These are phyloP conservation scores for Coracias cyanogaster DNA, from an alignment of 2,797 vertebrate species.

Conservation along the genomic window DNA sequence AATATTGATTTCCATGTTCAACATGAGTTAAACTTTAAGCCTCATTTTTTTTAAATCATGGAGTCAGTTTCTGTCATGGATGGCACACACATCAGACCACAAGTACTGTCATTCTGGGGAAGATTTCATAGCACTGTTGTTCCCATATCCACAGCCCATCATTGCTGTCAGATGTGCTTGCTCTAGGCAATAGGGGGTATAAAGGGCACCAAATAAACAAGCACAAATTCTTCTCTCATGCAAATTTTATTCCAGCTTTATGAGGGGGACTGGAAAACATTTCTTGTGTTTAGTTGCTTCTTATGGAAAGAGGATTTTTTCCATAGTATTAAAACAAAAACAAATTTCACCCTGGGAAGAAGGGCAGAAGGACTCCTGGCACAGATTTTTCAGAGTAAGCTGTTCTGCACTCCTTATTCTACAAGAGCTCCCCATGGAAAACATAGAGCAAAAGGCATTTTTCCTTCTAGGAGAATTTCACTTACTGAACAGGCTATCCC, in stretches of 20 bases:
- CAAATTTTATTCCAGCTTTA: slow-evolving; percentile 37
- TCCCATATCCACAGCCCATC: slow-evolving; percentile 18
- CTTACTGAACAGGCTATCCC: background rate
- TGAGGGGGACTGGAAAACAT: background rate
- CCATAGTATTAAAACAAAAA: slow-evolving; percentile 19
- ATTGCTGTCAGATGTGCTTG: slow-evolving; percentile 36
- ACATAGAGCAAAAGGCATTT: background rate
- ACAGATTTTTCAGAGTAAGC: background rate
- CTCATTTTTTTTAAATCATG: background rate
- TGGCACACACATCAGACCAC: background rate
- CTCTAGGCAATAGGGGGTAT: background rate
- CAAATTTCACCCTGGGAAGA: slow-evolving; percentile 14
- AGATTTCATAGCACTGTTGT: slow-evolving; percentile 18
- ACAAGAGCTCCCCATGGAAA: background rate
- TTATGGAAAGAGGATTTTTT: slow-evolving; percentile 28
- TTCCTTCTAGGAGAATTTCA: background rate
- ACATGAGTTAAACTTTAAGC: background rate
- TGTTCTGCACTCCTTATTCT: background rate
- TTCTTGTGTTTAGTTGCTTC: slow-evolving; percentile 7
- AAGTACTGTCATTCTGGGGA: background rate
- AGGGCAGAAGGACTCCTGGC: background rate
- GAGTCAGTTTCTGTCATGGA: background rate
- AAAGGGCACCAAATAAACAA: slow-evolving; percentile 48
- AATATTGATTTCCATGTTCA: background rate
- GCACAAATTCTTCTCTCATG: slow-evolving; percentile 24